Base-by-base conservation (phyloP, 2,113 vertebrate genomes). In the Eptesicus fuscus region DNA sequence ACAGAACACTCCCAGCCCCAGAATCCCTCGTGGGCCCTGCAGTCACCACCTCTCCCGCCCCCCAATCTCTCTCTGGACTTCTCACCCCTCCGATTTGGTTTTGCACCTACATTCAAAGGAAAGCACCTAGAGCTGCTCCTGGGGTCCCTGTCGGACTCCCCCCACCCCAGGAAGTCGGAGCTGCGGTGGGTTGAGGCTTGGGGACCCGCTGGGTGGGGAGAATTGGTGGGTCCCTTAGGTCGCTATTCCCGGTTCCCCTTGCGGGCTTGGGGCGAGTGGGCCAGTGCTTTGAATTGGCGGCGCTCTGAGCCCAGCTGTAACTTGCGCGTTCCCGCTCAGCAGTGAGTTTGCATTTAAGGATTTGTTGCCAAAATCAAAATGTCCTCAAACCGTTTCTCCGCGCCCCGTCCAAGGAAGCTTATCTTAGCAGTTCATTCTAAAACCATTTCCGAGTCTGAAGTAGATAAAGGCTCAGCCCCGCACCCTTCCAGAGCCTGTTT, bases 341-440 rank as follows among this genome's bases (percentile, higher is more conserved):
- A 9, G n/a, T 32, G 30, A 83, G 69, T 78, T 73, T 20, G 28
- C 69, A 16, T 53, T 73, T 69, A 74, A 11, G n/a, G 70, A 35
- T 87, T 83, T 49, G 47, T 51, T 53, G 95, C 93, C 95, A 65
- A 86, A 89, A 49, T 73, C n/a, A 53, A 78, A 86, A 59, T 9
- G 44, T 30, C 65, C 91, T 61, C 16, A 74, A 56, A 40, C n/a
- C 89, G 67, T 74, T 32, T 44, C 61, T 35, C 76, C 0, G 5
- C 1, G 23, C 79, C 44, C 86, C 10, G 73, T 93, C 93, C 42
- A 76, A 97, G 95, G 96, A 97, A 94, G 98, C 98, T 98, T 98
- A 98, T 98, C 96, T 98, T 98, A 98, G 98, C 98, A 98, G 98
- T 95, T 98, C 98, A 98, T 99, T 98, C 98, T 98, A 98, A 98